A percentile compares a stretch with the other conserved stretches of the same genome.
phyloP scores from a whole-genome alignment of 2,797 vertebrate genomes.

The Coregonus suidteri region DNA sequence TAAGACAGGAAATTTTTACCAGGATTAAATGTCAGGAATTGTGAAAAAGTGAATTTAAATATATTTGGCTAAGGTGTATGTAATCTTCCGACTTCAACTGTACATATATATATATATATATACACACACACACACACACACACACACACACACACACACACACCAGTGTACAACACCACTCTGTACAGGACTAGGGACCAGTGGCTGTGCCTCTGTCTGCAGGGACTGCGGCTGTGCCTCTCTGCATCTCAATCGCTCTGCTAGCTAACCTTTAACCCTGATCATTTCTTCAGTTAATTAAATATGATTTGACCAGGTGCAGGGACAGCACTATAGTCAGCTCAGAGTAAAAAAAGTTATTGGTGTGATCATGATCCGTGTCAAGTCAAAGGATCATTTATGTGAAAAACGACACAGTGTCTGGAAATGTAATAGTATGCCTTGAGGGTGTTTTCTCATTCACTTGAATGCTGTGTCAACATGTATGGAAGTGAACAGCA shows the following conservation, averaged over 20 bases:
- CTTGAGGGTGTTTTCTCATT: neutral
- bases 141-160: neutral
- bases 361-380: neutral
- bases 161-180: constrained; percentile 31
- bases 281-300: constrained; percentile 24
- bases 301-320: constrained; percentile 24
- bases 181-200: constrained; percentile 41
- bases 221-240: constrained; percentile 41
- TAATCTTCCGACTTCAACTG: too few species aligned
- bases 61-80: too few species aligned
- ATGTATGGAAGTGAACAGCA: constrained; percentile 4
- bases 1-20: too few species aligned
- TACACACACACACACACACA: too few species aligned
- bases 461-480: neutral
- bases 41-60: too few species aligned
- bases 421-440: neutral
- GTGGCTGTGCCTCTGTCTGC: constrained; percentile 37
- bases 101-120: too few species aligned
- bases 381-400: neutral
- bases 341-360: neutral
- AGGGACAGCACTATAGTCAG: constrained; percentile 16
- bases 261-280: neutral
- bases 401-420: neutral
- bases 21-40: too few species aligned
- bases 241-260: constrained; percentile 16